phyloP scores from a whole-genome alignment of 1,140 invertebrate species.

The Pseudomyrmex gracilis region DNA sequence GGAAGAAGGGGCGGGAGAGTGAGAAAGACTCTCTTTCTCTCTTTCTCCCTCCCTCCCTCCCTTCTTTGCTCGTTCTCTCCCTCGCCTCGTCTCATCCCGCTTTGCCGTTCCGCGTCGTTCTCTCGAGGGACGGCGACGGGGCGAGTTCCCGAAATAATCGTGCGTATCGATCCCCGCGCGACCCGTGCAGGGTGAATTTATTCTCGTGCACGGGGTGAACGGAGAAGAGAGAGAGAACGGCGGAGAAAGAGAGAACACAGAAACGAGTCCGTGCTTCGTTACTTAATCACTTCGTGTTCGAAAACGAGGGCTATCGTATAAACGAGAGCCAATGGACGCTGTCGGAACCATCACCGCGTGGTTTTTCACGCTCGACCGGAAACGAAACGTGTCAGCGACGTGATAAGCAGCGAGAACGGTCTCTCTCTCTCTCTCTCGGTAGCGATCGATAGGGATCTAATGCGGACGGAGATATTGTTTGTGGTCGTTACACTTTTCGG shows the following conservation, averaged over 20 bases:
- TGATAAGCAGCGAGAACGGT: neutral
- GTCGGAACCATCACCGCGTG: conserved; percentile 56
- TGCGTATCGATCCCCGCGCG: conserved; percentile 76
- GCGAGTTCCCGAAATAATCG: conserved; percentile 78
- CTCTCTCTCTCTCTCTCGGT: neutral
- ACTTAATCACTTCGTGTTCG: conserved; percentile 72
- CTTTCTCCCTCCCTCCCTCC: conserved; percentile 27
- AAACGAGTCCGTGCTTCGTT: conserved; percentile 68
- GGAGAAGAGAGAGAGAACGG: conserved; percentile 17
- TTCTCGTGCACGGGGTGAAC: conserved; percentile 73
- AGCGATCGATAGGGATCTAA: neutral
- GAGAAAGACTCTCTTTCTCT: conserved; percentile 44
- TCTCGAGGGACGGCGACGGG: conserved; percentile 64
- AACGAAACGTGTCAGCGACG: conserved; percentile 9
- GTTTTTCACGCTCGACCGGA: conserved; percentile 28
- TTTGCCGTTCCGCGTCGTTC: conserved; percentile 46
- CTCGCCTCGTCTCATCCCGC: conserved; percentile 48
- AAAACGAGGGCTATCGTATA: conserved; percentile 65
- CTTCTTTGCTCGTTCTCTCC: conserved; percentile 22
- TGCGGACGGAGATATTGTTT: neutral
- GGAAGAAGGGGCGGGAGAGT: conserved; percentile 58
- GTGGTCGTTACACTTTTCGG: too few relatives aligned
- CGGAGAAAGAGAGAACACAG: conserved; percentile 12
- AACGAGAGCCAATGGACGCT: conserved; percentile 34
- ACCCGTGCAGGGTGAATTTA: conserved; percentile 74